Conservation (phyloP, 2,797 vertebrate genomes). For the Pseudocheirus occidentalis region DNA sequence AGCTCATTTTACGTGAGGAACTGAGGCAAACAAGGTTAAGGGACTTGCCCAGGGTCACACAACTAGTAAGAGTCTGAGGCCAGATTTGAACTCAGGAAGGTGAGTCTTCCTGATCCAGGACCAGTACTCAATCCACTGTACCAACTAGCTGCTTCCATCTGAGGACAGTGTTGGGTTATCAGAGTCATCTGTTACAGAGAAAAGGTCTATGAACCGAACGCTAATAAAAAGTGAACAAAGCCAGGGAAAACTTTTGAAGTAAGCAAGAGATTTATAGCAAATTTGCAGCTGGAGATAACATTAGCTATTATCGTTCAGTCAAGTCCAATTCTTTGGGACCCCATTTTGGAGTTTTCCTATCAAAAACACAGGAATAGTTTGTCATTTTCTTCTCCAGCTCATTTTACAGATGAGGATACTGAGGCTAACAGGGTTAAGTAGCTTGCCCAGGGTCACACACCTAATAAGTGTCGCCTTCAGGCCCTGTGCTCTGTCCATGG, state of each 20-base stretch:
- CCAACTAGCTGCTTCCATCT: background rate
- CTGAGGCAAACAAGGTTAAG: background rate
- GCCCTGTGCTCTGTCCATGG: background rate
- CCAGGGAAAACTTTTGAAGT: background rate
- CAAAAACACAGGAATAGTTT: background rate
- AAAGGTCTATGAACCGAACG: background rate
- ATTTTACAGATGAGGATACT: background rate
- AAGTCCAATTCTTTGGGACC: background rate
- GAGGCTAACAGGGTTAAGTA: background rate
- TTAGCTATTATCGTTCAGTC: background rate
- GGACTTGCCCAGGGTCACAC: background rate
- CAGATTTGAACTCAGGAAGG: background rate
- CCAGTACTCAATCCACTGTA: background rate
- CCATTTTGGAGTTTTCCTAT: background rate
- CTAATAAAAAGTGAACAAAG: background rate
- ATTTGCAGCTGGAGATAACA: background rate
- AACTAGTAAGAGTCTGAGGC: background rate
- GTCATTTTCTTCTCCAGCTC: background rate
- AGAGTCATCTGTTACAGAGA: background rate
- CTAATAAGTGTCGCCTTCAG: background rate
- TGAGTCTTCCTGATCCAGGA: background rate
- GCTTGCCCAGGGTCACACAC: background rate
- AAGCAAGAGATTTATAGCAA: background rate
- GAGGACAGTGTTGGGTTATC: background rate
- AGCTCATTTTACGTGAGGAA: background rate